Evolutionary conservation across 2,113 vertebrate genomes (phyloP).

Genomic region (Mionectes macconnelli): DNA sequence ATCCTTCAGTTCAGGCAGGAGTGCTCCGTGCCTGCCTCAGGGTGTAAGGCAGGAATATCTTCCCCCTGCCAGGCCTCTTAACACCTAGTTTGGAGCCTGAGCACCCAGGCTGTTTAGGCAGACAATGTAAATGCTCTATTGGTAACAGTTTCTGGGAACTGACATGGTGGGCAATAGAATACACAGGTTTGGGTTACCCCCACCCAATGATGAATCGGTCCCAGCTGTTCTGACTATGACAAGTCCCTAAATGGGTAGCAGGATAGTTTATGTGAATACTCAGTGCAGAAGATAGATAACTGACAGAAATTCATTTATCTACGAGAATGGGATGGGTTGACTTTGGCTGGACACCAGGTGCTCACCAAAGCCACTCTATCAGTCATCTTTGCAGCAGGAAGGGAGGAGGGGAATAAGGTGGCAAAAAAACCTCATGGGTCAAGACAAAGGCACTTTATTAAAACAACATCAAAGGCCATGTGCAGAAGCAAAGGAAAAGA

Average conservation of each 20-base stretch:
- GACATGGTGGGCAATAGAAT: no score
- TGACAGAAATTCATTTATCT: neutral
- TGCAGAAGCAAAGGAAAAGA: neutral
- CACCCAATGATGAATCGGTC: no score
- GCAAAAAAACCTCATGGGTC: neutral
- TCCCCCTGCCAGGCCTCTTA: no score
- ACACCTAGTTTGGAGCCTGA: no score
- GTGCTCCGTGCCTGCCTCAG: no score
- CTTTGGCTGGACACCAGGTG: neutral
- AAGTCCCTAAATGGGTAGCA: neutral
- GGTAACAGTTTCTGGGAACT: no score
- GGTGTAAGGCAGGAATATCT: no score
- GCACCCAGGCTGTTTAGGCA: no score
- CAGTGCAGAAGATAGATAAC: fast-evolving
- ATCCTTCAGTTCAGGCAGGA: no score
- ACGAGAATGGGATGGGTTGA: neutral
- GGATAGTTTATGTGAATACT: neutral
- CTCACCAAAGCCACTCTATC: neutral
- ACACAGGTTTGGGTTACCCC: no score
- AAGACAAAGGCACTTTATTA: neutral
- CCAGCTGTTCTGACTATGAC: no score
- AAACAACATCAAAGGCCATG: neutral
- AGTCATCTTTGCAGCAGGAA: neutral
- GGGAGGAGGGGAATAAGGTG: neutral
- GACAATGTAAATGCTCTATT: no score